Conservation (phyloP, 1,140 invertebrate genomes). For the Monochamus saltuarius region DNA sequence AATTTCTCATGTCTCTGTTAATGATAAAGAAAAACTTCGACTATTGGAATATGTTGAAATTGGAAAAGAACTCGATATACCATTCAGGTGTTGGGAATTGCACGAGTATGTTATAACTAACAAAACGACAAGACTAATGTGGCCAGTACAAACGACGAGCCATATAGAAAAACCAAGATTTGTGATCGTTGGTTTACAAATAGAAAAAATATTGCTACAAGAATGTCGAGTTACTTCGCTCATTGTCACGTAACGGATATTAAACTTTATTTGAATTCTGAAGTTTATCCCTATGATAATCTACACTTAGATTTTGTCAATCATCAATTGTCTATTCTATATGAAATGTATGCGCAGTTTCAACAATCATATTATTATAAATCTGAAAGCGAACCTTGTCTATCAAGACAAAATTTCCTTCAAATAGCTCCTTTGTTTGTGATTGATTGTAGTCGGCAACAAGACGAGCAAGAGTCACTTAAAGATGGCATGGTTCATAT, state of each 20-base stretch:
- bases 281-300: background rate
- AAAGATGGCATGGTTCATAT: background rate
- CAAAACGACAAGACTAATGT: conserved; percentile 24
- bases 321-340: background rate
- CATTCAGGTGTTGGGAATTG: conserved; percentile 41
- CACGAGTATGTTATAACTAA: conserved; percentile 42
- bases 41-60: conserved; percentile 13
- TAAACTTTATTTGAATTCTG: no score
- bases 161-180: conserved; percentile 28
- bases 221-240: no score
- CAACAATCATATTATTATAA: background rate
- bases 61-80: conserved; percentile 29
- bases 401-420: background rate
- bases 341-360: conserved; percentile 13
- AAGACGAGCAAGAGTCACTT: background rate
- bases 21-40: no score
- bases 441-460: background rate
- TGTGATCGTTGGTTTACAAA: background rate
- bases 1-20: background rate
- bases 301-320: conserved; percentile 1
- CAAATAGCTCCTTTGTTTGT: conserved; percentile 3
- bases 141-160: conserved; percentile 28
- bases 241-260: no score
- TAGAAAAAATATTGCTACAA: background rate
- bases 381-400: background rate